Evolutionary conservation across 2,888 invertebrate genomes (phyloP), one percentile per base, ranked within the genome.

Genomic region (Chrysina gloriosa): DNA sequence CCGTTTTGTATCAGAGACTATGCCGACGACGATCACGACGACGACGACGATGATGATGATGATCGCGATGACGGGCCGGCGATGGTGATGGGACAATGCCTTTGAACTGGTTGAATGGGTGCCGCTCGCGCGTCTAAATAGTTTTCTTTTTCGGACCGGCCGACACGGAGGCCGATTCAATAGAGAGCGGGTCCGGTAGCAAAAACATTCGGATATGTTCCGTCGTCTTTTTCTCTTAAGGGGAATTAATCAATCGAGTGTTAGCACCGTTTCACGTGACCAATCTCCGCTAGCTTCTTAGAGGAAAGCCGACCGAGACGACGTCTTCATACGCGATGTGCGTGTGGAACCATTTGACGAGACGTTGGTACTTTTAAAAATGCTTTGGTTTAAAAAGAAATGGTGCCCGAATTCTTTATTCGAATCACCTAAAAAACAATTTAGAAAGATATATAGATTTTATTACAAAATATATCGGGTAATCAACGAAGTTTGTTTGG

Each of bases 201-300:
- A 69, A 69, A 69, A 69, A 69, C 69, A 69, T 66, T 69, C 29
- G 68, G 68, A 65, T 56, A 45, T 56, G 63, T 61, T 61, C 58
- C 29, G 27, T 61, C 42, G 14, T 61, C 58, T 29, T 61, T 61
- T 61, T 61, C 58, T 61, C 45, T 61, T 61, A 42, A 54, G 54
- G 42, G 63, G 58, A 64, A 67, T 63, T 67, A 69, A 69, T 69
- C 69, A 69, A 69, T 69, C 67, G 69, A 67, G 56, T 39, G 69
- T 69, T 69, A 69, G 64, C 56, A 69, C 69, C 69, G 67, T 69
- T 63, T 69, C 69, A 69, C 67, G 69, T 69, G 64, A 69, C 69
- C 67, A 69, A 69, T 69, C 69, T 63, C 21, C 52, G 39, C 52
- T 42, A 61, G 42, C 68, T 54, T 68, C 64, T 39, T 63, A 63